Evolutionary conservation across 1,140 invertebrate genomes (phyloP).

Genomic region (Aphaenogaster floridana): DNA sequence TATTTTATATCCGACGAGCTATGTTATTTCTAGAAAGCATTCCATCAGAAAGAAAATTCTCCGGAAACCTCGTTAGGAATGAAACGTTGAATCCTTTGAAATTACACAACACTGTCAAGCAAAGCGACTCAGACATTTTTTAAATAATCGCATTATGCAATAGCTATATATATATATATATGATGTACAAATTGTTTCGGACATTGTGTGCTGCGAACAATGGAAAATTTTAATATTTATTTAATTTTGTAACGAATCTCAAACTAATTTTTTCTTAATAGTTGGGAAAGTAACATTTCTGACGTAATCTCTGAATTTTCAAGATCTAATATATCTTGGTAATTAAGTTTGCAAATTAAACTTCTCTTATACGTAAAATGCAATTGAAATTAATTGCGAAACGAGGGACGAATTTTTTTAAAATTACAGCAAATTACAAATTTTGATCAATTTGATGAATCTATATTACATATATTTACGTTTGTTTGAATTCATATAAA

Average conservation of each 20-base stretch:
- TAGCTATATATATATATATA: neutral
- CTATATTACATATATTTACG: neutral
- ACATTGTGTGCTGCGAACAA: too few species aligned
- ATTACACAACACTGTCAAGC: slow-evolving; percentile 13
- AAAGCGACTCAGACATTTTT: slow-evolving; percentile 25
- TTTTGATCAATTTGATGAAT: slow-evolving; percentile 5
- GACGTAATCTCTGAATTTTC: slow-evolving; percentile 4
- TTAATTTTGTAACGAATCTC: neutral
- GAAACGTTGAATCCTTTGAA: slow-evolving; percentile 49
- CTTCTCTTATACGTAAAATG: neutral
- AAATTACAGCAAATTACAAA: neutral
- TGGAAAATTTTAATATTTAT: slow-evolving; percentile 13
- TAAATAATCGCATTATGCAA: slow-evolving; percentile 14
- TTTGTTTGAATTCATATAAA: slow-evolving; percentile 7
- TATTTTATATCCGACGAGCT: slow-evolving; percentile 55
- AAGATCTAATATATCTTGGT: slow-evolving; percentile 24
- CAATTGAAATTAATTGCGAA: slow-evolving; percentile 24
- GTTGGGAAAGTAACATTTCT: neutral
- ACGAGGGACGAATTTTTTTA: neutral
- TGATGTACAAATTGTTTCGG: neutral
- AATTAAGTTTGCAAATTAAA: slow-evolving; percentile 31
- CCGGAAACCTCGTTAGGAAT: slow-evolving; percentile 30
- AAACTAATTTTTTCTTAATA: neutral
- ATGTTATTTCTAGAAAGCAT: slow-evolving; percentile 43
- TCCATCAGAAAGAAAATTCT: slow-evolving; percentile 60